A percentile compares a stretch with the other conserved stretches of the same genome.
phyloP scores from a whole-genome alignment of 92 coral and sea anemone species.

The Paramuricea clavata region DNA sequence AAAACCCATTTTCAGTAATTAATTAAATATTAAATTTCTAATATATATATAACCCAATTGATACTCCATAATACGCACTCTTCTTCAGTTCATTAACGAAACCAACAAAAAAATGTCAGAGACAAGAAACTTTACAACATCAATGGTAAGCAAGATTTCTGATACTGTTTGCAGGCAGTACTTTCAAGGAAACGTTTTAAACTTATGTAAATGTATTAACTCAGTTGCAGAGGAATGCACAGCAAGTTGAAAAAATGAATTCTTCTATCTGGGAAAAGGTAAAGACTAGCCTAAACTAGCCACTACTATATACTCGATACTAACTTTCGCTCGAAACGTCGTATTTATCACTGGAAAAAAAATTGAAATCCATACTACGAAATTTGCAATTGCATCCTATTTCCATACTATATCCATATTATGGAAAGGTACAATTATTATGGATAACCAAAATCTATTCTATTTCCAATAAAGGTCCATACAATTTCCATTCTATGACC shows the following conservation, averaged over 20 bases:
- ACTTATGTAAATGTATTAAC: neutral
- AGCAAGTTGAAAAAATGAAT: neutral
- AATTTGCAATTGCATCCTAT: neutral
- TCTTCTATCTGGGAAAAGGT: conserved; percentile 1
- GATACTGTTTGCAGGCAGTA: neutral
- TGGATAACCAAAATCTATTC: neutral
- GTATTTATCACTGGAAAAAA: too few species aligned
- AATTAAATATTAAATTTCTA: too few species aligned
- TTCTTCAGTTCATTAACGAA: neutral
- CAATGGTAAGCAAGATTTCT: neutral
- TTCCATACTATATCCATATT: neutral
- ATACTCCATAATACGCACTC: neutral
- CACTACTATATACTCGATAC: too few species aligned
- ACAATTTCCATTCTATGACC: too few species aligned
- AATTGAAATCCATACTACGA: neutral
- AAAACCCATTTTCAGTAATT: too few species aligned
- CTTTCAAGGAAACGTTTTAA: neutral
- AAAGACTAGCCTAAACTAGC: neutral
- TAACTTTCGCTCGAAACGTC: too few species aligned
- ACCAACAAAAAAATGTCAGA: neutral
- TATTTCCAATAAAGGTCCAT: too few species aligned
- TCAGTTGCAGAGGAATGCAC: neutral
- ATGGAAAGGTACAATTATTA: neutral
- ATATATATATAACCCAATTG: too few species aligned
- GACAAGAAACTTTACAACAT: neutral